Evolutionary conservation across 2,888 invertebrate species (phyloP).

Genomic region (Cryptus armator): DNA sequence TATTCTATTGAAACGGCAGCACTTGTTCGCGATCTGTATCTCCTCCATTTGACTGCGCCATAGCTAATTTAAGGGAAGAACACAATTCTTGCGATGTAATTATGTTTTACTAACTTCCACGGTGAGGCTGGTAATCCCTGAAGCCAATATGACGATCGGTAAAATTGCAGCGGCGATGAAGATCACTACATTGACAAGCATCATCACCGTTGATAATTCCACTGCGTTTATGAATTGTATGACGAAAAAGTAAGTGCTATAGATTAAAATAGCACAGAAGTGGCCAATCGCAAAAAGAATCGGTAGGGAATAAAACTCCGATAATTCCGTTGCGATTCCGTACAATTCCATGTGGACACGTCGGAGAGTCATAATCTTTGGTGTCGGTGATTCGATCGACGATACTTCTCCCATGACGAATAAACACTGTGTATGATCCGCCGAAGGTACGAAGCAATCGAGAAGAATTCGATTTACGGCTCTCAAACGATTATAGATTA

Average conservation of each 20-base stretch:
- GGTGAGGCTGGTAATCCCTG: constrained; percentile 27
- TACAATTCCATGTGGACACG: constrained; percentile 64
- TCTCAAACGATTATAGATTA: constrained; percentile 53
- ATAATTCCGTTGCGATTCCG: constrained; percentile 63
- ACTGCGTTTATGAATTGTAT: constrained; percentile 12
- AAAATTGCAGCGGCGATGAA: constrained; percentile 13
- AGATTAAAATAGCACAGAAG: constrained; percentile 59
- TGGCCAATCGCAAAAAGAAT: constrained; percentile 47
- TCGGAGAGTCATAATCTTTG: constrained; percentile 40
- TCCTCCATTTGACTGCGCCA: too few species aligned
- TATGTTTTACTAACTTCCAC: constrained; percentile 46
- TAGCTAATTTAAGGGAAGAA: too few species aligned
- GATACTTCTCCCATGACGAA: background rate
- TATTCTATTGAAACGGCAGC: too few species aligned
- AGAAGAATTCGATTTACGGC: constrained; percentile 63
- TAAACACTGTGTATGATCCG: background rate
- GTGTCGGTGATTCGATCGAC: too few species aligned
- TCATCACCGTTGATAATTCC: background rate
- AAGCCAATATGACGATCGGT: constrained; percentile 54
- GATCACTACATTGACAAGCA: background rate
- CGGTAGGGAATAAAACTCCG: constrained; percentile 69
- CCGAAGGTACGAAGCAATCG: constrained; percentile 5
- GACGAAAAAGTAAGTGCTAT: constrained; percentile 62
- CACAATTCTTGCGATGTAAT: background rate
- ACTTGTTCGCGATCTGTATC: too few species aligned